Conservation (phyloP, 2,888 invertebrate genomes). For the Apodemia mormo region DNA sequence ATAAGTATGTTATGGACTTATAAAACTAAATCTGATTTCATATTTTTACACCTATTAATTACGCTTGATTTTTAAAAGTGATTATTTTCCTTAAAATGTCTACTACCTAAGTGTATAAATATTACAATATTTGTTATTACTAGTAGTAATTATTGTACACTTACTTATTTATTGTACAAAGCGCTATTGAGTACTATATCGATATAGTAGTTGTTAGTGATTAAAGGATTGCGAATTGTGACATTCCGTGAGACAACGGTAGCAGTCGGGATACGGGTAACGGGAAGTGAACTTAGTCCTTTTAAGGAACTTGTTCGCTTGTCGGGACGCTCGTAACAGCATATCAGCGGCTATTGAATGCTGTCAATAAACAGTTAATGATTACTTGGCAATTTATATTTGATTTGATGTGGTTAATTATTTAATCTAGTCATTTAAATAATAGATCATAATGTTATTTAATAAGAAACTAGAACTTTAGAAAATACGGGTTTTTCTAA, state of each 20-base stretch:
- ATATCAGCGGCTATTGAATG: conserved; percentile 42
- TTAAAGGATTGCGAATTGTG: conserved; percentile 26
- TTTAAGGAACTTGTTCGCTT: conserved; percentile 62
- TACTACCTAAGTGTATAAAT: too few species aligned
- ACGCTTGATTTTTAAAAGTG: too few species aligned
- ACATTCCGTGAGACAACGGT: conserved; percentile 60
- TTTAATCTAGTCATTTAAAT: conserved; percentile 12
- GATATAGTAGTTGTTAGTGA: not conserved
- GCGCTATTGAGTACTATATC: too few species aligned
- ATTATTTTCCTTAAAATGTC: too few species aligned
- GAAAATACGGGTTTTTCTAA: too few species aligned
- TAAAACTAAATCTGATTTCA: too few species aligned
- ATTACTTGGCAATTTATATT: conserved; percentile 36
- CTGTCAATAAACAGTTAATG: conserved; percentile 51
- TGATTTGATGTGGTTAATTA: conserved; percentile 21
- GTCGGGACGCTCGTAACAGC: conserved; percentile 47
- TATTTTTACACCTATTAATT: too few species aligned
- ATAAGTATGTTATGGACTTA: too few species aligned
- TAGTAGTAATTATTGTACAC: too few species aligned
- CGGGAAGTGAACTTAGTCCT: conserved; percentile 69
- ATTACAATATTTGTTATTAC: too few species aligned
- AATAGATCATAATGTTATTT: not conserved
- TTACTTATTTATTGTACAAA: too few species aligned
- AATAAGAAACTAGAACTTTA: too few species aligned
- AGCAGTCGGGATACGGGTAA: conserved; percentile 53